Conservation (phyloP, 2,888 invertebrate genomes). For the Noctua comes region DNA sequence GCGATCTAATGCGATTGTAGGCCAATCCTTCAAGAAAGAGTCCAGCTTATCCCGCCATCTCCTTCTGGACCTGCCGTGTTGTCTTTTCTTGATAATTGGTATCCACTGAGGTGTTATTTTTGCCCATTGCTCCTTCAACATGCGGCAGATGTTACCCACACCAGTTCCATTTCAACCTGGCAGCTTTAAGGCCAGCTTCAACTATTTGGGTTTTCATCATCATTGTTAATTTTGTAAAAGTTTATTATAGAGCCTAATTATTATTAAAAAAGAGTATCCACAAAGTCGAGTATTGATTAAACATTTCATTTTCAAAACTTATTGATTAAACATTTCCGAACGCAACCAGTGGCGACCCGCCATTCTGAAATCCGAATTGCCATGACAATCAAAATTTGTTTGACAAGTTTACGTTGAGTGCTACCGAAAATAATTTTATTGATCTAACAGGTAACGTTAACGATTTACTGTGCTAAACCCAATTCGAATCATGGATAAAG, state of each 20-base stretch:
- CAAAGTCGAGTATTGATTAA: neutral
- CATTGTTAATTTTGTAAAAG: neutral
- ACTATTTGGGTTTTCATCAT: neutral
- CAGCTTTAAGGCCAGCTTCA: neutral
- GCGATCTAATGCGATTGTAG: neutral
- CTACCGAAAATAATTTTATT: conserved; percentile 72
- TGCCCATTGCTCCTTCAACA: neutral
- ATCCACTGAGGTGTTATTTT: neutral
- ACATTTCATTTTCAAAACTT: neutral
- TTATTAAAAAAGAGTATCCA: neutral
- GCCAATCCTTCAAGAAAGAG: neutral
- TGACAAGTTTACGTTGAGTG: conserved; percentile 65
- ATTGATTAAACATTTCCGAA: conserved; percentile 50
- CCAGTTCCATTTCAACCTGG: neutral
- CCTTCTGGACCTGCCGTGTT: neutral
- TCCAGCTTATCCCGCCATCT: neutral
- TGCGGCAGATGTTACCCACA: neutral
- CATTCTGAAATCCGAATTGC: conserved; percentile 56
- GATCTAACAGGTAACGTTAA: conserved; percentile 78
- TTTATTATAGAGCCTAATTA: too few relatives aligned
- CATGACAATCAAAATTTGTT: conserved; percentile 70
- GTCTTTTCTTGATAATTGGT: neutral
- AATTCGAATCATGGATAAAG: conserved; percentile 88
- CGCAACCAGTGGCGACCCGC: conserved; percentile 36
- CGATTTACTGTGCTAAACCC: conserved; percentile 65